Evolutionary conservation across 1,140 invertebrate genomes (phyloP).

Genomic region (Caenorhabditis latens): DNA sequence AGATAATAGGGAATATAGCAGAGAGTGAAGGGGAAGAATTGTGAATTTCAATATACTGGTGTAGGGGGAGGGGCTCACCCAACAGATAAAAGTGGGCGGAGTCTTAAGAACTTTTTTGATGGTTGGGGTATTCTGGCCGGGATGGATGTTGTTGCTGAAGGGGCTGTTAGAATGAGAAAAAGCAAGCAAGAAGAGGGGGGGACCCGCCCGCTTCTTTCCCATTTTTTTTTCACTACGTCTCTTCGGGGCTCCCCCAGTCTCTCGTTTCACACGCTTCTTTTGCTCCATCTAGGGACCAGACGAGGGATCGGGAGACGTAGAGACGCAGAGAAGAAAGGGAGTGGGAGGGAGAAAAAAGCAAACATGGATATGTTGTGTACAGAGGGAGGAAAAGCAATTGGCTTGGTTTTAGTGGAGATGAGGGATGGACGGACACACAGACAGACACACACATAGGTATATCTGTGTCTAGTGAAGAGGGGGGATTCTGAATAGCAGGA

Average conservation of each 20-base stretch:
- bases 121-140: neutral
- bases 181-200: neutral
- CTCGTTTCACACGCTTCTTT: conserved; percentile 31
- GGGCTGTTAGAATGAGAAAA: conserved; percentile 16
- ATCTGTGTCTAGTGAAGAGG: neutral
- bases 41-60: neutral
- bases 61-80: neutral
- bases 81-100: conserved; percentile 2
- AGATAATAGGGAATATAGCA: neutral
- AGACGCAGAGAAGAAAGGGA: neutral
- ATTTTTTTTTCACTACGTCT: neutral
- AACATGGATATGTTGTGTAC: conserved; percentile 2
- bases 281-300: conserved; percentile 19
- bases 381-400: neutral
- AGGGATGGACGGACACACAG: neutral
- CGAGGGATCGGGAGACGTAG: neutral
- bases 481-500: no score
- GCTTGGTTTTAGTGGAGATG: neutral
- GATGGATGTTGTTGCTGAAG: neutral
- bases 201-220: neutral
- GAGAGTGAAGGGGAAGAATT: neutral
- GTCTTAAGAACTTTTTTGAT: neutral
- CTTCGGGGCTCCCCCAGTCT: neutral
- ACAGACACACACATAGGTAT: neutral
- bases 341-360: neutral